Evolutionary conservation across 2,113 vertebrate species (phyloP).

Genomic region (Tragelaphus strepsiceros): DNA sequence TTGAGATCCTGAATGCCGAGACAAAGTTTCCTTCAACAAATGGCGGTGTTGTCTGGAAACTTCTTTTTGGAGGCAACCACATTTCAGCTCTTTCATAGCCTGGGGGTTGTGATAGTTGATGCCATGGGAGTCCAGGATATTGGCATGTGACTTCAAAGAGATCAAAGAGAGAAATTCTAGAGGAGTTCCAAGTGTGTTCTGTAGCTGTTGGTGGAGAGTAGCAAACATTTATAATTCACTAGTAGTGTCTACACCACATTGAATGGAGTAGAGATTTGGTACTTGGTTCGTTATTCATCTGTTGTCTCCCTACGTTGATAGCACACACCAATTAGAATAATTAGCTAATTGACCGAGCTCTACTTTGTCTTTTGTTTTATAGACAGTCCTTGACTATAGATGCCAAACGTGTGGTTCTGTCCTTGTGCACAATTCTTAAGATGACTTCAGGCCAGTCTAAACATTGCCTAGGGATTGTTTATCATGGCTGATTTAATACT

Average conservation of each 20-base stretch:
- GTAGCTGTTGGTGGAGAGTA: background rate
- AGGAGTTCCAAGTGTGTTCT: background rate
- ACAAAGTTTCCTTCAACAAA: background rate
- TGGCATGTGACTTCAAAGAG: constrained; percentile 34
- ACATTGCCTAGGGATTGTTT: constrained; percentile 61
- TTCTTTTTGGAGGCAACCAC: background rate
- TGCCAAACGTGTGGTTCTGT: background rate
- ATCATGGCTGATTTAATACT: constrained; percentile 42
- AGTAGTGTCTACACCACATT: background rate
- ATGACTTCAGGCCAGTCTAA: constrained; percentile 54
- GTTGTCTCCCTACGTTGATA: background rate
- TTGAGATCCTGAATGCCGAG: background rate
- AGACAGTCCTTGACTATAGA: background rate
- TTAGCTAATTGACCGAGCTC: background rate
- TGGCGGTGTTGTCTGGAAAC: background rate
- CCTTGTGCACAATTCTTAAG: background rate
- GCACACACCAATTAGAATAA: background rate
- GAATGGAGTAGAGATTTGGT: background rate
- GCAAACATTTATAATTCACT: constrained; percentile 29
- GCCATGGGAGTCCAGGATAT: background rate
- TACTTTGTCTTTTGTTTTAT: background rate
- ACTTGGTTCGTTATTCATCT: background rate
- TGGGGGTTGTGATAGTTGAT: background rate
- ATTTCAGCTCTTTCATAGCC: background rate
- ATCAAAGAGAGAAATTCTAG: constrained; percentile 38